phyloP scores from a whole-genome alignment of 2,888 invertebrate genomes.

The Hemicrepidius hirtus region DNA sequence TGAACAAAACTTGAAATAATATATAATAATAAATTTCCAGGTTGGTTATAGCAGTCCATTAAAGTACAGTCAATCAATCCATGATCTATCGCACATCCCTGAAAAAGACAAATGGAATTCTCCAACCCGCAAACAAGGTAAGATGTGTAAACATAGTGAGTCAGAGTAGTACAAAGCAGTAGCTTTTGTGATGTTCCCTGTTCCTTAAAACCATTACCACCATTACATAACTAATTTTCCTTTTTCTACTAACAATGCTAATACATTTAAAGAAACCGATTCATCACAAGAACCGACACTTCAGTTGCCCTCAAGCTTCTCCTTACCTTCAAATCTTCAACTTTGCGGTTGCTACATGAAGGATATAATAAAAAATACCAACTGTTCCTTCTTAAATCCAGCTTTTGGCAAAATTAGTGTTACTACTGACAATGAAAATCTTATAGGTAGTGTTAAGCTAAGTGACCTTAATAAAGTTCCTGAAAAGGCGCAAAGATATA shows the following conservation, averaged over 20 bases:
- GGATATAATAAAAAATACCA: conserved; percentile 67
- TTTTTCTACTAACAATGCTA: conserved; percentile 62
- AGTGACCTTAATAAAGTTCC: conserved; percentile 63
- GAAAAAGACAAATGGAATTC: conserved; percentile 72
- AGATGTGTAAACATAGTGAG: conserved; percentile 15
- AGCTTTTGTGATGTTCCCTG: conserved; percentile 60
- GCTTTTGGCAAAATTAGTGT: conserved; percentile 34
- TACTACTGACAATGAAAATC: conserved; percentile 35
- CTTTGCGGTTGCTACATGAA: conserved; percentile 70
- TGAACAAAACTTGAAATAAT: too few species aligned
- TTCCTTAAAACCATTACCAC: conserved; percentile 54
- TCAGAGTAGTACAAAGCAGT: conserved; percentile 51
- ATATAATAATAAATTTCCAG: conserved; percentile 68
- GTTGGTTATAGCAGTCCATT: conserved; percentile 86
- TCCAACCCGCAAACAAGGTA: conserved; percentile 60
- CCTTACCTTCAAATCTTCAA: conserved; percentile 68
- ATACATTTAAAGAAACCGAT: conserved; percentile 53
- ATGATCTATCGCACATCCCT: conserved; percentile 85
- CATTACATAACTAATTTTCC: conserved; percentile 60
- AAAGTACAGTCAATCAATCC: conserved; percentile 90
- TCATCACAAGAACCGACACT: conserved; percentile 29
- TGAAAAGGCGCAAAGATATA: conserved; percentile 57
- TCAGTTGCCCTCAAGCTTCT: conserved; percentile 59
- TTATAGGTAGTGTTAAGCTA: conserved; percentile 57
- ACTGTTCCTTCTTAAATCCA: conserved; percentile 40